A percentile compares a stretch with the other conserved stretches of the same genome.
Evolutionary conservation across 2,797 vertebrate genomes (phyloP).

Genomic region (Esox masquinongy): DNA sequence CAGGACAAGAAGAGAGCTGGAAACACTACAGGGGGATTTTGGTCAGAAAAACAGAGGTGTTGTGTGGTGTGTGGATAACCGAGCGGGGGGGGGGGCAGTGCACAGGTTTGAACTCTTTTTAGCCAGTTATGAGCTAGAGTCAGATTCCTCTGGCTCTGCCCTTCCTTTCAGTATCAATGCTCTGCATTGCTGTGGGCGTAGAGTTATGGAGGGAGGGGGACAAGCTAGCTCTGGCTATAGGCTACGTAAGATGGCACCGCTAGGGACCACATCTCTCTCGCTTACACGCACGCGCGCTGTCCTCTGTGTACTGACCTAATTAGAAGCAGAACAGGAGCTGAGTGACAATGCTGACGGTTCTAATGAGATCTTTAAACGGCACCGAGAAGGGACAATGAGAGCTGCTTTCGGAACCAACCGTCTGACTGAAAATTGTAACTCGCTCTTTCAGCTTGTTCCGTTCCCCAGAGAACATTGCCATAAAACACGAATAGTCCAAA

Average conservation of each 20-base stretch:
- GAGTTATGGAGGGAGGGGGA: constrained; percentile 32
- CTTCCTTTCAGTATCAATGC: constrained; percentile 1
- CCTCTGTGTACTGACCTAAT: constrained; percentile 64
- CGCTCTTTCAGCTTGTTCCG: too few relatives aligned
- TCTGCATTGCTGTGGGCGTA: constrained; percentile 22
- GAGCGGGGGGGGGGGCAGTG: too few relatives aligned
- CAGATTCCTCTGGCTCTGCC: constrained; percentile 37
- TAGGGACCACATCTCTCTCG: not conserved
- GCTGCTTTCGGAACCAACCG: constrained; percentile 1
- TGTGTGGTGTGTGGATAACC: constrained; percentile 41
- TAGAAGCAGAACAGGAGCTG: constrained; percentile 59
- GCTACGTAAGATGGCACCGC: not conserved
- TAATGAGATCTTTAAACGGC: constrained; percentile 58
- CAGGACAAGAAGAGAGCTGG: constrained; percentile 17
- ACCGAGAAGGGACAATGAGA: constrained; percentile 10
- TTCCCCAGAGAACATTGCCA: not conserved
- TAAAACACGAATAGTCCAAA: constrained; percentile 2
- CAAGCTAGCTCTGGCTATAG: constrained; percentile 20
- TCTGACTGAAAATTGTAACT: not conserved
- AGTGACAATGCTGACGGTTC: constrained; percentile 40
- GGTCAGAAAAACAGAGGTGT: constrained; percentile 46
- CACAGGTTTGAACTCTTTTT: constrained; percentile 25
- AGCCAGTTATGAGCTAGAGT: constrained; percentile 60
- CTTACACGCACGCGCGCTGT: constrained; percentile 20
- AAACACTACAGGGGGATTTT: constrained; percentile 61